These are phyloP conservation scores for Enteromius afrohamiltoni DNA, from an alignment of 2,797 vertebrate species.

Conservation along the genomic window DNA sequence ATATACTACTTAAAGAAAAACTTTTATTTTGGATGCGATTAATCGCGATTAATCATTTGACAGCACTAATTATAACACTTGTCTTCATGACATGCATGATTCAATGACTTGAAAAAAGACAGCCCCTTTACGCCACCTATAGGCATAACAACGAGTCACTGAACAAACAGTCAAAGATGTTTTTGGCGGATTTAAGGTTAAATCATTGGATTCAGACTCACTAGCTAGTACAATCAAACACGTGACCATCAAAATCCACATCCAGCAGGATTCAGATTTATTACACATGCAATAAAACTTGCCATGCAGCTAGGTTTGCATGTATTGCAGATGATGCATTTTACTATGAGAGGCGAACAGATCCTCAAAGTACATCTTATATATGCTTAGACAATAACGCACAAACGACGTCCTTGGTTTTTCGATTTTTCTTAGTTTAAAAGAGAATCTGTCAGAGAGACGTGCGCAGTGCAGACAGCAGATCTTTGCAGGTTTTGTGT, in stretches of 20 bases:
- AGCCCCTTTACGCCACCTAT: not conserved
- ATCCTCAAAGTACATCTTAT: not conserved
- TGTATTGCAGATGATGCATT: not conserved
- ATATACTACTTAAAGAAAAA: too few relatives aligned
- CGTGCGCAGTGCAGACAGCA: constrained; percentile 1
- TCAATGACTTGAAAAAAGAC: not conserved
- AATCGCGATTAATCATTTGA: too few relatives aligned
- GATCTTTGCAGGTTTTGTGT: constrained; percentile 13
- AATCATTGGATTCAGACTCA: not conserved
- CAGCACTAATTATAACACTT: too few relatives aligned
- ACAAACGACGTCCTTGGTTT: not conserved
- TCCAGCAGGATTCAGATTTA: not conserved
- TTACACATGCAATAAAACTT: not conserved
- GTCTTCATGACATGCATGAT: not conserved
- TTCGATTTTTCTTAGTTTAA: not conserved
- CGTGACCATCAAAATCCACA: not conserved
- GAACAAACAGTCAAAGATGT: not conserved
- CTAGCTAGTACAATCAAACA: constrained; percentile 13
- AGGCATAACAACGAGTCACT: not conserved
- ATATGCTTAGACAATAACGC: not conserved
- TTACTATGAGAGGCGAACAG: not conserved
- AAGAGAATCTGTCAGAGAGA: not conserved
- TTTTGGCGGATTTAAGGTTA: not conserved
- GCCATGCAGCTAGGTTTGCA: not conserved
- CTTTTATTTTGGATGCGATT: too few relatives aligned